phyloP scores from a whole-genome alignment of 2,113 vertebrate species.

The Chlamydotis undulata region DNA sequence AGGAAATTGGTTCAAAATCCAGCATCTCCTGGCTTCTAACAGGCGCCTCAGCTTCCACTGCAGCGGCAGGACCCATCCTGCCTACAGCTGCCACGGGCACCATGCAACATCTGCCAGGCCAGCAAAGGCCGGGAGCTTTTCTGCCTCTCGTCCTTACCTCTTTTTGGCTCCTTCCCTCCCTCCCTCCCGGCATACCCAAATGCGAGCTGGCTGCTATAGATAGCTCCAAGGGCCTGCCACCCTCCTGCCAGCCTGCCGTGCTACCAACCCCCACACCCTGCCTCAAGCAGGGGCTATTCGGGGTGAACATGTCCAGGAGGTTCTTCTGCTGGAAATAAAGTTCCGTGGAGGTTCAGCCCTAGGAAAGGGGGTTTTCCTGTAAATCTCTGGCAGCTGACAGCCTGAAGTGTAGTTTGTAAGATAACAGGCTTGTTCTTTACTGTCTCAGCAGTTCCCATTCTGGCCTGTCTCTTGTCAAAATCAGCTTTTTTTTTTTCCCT shows the following conservation, averaged over 20 bases:
- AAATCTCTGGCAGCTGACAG: constrained; percentile 72
- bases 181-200: not conserved
- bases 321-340: constrained; percentile 4
- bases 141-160: not conserved
- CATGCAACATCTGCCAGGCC: fast-evolving
- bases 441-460: constrained; percentile 61
- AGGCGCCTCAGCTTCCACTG: not conserved
- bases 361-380: constrained; percentile 47
- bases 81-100: not conserved
- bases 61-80: not conserved
- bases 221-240: not conserved
- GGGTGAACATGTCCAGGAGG: not conserved
- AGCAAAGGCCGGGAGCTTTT: not conserved
- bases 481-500: not conserved
- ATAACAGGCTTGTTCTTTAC: constrained; percentile 69
- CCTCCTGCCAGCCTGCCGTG: not conserved
- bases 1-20: not conserved
- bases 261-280: not conserved
- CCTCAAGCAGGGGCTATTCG: not conserved
- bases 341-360: not conserved
- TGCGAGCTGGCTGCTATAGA: not conserved
- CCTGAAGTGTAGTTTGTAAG: constrained; percentile 70
- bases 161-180: not conserved
- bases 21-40: not conserved
- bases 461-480: constrained; percentile 64